These are phyloP conservation scores for Cheilosia vulpina DNA, from an alignment of 2,888 invertebrate genomes.

Conservation along the genomic window DNA sequence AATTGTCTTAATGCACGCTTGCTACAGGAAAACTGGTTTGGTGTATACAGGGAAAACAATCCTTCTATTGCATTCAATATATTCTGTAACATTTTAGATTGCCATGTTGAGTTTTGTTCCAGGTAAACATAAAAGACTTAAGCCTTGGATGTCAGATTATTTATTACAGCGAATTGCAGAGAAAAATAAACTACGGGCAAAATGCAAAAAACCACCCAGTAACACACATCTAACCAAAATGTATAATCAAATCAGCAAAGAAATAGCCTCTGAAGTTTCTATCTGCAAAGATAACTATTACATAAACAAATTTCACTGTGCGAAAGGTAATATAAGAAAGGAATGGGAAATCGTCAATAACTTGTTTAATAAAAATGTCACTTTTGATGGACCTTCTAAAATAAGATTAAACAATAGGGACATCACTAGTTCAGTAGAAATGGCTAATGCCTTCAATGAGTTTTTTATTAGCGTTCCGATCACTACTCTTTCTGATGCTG, in stretches of 20 bases:
- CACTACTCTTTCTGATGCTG: no score
- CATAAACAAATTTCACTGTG: constrained; percentile 10
- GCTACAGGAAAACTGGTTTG: background rate
- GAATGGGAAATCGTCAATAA: constrained; percentile 1
- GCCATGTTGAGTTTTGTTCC: no score
- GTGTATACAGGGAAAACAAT: no score
- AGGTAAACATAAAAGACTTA: background rate
- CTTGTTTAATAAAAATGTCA: no score
- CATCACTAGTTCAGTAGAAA: no score
- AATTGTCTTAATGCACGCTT: background rate
- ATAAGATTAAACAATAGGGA: no score
- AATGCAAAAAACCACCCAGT: background rate
- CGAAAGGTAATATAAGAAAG: constrained; percentile 2
- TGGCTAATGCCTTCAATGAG: no score
- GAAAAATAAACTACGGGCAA: background rate
- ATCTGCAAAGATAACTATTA: constrained; percentile 11
- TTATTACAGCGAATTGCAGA: background rate
- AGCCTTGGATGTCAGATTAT: constrained; percentile 2
- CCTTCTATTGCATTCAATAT: no score
- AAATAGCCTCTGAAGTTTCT: background rate
- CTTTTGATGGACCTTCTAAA: no score
- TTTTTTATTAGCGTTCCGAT: no score
- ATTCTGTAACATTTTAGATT: no score
- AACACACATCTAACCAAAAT: no score
- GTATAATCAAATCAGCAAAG: constrained; percentile 1